A percentile compares a stretch with the other conserved stretches of the same genome.
These are phyloP conservation scores for Percopsis transmontana DNA, from an alignment of 2,113 vertebrate genomes.

Conservation along the genomic window DNA sequence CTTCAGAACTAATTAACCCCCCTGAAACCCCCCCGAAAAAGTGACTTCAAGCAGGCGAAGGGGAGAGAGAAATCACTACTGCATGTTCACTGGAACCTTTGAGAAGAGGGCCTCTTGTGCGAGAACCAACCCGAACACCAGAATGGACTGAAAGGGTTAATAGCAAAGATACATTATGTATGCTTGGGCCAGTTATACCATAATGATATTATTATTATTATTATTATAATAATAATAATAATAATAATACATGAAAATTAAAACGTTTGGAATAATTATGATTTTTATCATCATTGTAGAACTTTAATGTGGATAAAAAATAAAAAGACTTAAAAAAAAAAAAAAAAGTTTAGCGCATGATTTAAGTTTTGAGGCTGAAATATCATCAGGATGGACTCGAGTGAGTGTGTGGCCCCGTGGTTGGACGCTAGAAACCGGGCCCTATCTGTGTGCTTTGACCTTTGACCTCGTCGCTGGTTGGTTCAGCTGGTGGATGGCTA, in stretches of 20 bases:
- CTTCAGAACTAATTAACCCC: slow-evolving; percentile 57
- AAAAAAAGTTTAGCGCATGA: slow-evolving; percentile 65
- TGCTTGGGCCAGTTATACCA: slow-evolving; percentile 54
- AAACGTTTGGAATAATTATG: slow-evolving; percentile 56
- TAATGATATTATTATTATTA: slow-evolving; percentile 18
- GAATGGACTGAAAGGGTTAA: slow-evolving; percentile 50
- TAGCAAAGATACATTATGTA: slow-evolving; percentile 47
- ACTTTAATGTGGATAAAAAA: slow-evolving; percentile 51
- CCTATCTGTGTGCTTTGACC: slow-evolving; percentile 79
- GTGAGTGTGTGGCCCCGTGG: slow-evolving; percentile 65
- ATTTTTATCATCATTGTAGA: slow-evolving; percentile 57
- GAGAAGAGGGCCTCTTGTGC: slow-evolving; percentile 53
- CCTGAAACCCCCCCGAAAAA: slow-evolving; percentile 66
- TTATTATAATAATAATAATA: too few species aligned
- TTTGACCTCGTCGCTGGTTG: slow-evolving; percentile 71
- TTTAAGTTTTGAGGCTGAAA: slow-evolving; percentile 40
- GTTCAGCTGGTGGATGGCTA: slow-evolving; percentile 81
- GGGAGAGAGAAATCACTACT: slow-evolving; percentile 62
- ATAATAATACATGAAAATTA: slow-evolving; percentile 53
- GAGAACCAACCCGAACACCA: slow-evolving; percentile 48
- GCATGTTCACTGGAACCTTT: slow-evolving; percentile 69
- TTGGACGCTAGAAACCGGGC: slow-evolving; percentile 72
- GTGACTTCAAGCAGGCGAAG: slow-evolving; percentile 68
- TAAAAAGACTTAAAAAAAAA: slow-evolving; percentile 45
- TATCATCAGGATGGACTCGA: slow-evolving; percentile 66